Conservation (phyloP, 2,888 invertebrate genomes). For the Thelaira solivaga region DNA sequence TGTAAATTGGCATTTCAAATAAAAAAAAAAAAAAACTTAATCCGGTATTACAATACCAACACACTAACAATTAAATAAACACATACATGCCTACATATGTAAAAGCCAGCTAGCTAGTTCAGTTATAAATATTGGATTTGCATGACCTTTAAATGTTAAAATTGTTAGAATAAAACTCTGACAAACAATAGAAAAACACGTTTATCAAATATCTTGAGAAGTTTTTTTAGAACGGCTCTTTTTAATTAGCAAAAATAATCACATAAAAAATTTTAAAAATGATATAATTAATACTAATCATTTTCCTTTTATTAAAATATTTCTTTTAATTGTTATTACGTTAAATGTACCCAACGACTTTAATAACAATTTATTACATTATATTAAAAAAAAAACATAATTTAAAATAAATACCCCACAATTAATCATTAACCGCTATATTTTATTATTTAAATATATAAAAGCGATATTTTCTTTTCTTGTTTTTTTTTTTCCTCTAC, state of each 20-base stretch:
- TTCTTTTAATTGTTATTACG: too few relatives aligned
- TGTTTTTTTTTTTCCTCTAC: neutral
- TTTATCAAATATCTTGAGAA: neutral
- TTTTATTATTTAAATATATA: neutral
- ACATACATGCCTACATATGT: too few relatives aligned
- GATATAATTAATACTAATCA: too few relatives aligned
- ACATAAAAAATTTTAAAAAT: too few relatives aligned
- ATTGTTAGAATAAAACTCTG: neutral
- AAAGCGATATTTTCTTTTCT: constrained; percentile 31
- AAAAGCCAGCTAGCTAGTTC: too few relatives aligned
- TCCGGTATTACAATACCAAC: neutral
- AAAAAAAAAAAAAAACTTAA: constrained; percentile 2
- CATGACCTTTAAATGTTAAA: constrained; percentile 5
- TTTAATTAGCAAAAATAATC: too few relatives aligned
- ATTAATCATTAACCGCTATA: constrained; percentile 14
- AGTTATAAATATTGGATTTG: too few relatives aligned
- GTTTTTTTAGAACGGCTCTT: neutral
- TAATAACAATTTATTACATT: neutral
- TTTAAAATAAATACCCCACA: constrained; percentile 21
- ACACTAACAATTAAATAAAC: neutral
- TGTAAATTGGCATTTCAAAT: neutral
- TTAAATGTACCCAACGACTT: neutral
- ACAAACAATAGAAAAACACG: neutral
- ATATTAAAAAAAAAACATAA: too few relatives aligned
- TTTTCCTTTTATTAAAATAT: too few relatives aligned